Evolutionary conservation across 2,113 vertebrate species (phyloP).

Genomic region (Sula dactylatra): DNA sequence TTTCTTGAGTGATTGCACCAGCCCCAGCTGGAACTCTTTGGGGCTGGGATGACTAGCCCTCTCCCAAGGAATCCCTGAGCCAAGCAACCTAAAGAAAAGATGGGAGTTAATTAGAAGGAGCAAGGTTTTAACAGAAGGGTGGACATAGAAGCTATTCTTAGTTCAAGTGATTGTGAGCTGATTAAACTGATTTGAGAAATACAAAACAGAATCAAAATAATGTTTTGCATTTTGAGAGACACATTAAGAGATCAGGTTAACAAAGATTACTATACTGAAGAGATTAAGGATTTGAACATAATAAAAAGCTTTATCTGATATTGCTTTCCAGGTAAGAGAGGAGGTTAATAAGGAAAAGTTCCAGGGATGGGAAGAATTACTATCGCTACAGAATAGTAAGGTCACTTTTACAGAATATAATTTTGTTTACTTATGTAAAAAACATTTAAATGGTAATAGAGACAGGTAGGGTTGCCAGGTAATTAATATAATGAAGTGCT

Average conservation of each 20-base stretch:
- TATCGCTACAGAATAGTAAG: background rate
- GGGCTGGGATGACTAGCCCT: background rate
- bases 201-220: background rate
- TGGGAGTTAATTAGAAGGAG: background rate
- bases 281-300: background rate
- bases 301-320: background rate
- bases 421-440: background rate
- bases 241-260: background rate
- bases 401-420: background rate
- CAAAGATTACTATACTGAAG: background rate
- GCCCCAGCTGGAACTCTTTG: background rate
- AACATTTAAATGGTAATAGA: background rate
- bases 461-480: background rate
- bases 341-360: background rate
- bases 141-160: background rate
- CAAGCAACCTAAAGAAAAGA: background rate
- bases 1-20: background rate
- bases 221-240: background rate
- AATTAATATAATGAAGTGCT: background rate
- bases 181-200: background rate
- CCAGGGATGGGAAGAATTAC: background rate
- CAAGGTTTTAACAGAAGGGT: background rate
- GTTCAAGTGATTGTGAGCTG: rapidly evolving
- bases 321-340: background rate
- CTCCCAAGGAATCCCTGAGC: background rate